Evolutionary conservation across 2,888 invertebrate species (phyloP).

Genomic region (Helleia helle): DNA sequence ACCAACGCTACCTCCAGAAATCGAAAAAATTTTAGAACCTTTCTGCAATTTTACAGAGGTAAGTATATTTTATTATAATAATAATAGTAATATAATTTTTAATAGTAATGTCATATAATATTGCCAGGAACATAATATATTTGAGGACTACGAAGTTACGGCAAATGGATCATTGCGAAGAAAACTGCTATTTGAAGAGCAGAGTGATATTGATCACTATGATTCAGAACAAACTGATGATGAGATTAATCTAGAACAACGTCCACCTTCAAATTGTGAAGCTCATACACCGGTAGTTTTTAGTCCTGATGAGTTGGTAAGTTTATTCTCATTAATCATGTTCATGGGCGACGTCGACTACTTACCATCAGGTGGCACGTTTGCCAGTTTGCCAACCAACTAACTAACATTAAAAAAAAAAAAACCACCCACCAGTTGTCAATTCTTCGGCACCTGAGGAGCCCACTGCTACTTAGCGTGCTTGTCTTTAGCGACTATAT

Average conservation of each 20-base stretch:
- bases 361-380: too few relatives aligned
- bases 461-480: too few relatives aligned
- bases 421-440: too few relatives aligned
- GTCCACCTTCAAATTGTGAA: conserved; percentile 46
- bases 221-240: conserved; percentile 64
- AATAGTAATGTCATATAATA: not conserved
- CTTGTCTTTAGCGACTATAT: too few relatives aligned
- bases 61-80: conserved; percentile 15
- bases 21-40: conserved; percentile 76
- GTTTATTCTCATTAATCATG: not conserved
- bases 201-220: conserved; percentile 57
- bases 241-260: conserved; percentile 36
- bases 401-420: too few relatives aligned
- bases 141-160: conserved; percentile 53
- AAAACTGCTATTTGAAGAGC: conserved; percentile 58
- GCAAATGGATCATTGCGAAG: conserved; percentile 59
- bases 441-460: too few relatives aligned
- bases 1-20: conserved; percentile 72
- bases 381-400: too few relatives aligned
- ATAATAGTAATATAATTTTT: not conserved
- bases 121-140: conserved; percentile 52
- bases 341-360: too few relatives aligned
- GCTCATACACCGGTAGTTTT: conserved; percentile 47
- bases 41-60: conserved; percentile 76
- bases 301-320: conserved; percentile 54